Evolutionary conservation across 2,113 vertebrate species (phyloP).

Genomic region (Syrrhaptes paradoxus): DNA sequence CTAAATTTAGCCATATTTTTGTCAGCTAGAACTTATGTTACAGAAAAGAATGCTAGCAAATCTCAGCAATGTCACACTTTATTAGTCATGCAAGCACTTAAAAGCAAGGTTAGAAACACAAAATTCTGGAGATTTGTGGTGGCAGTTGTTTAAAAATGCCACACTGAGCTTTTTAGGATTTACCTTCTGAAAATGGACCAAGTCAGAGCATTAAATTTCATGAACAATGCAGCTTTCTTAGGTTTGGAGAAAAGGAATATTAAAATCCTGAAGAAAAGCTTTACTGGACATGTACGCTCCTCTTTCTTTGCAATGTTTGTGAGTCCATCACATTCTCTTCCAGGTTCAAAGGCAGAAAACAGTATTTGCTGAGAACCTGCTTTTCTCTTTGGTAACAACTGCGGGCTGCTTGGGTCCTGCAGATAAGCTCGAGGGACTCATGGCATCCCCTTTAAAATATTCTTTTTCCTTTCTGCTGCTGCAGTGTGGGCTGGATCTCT

Average conservation of each 20-base stretch:
- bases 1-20: slow-evolving; percentile 81
- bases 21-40: slow-evolving; percentile 77
- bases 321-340: not conserved
- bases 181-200: slow-evolving; percentile 64
- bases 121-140: slow-evolving; percentile 64
- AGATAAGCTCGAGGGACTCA: not conserved
- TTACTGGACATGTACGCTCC: not conserved
- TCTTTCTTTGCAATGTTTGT: not conserved
- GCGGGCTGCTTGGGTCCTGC: not conserved
- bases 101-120: slow-evolving; percentile 68
- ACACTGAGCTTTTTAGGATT: slow-evolving; percentile 71
- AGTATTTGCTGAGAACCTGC: not conserved
- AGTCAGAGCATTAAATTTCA: slow-evolving; percentile 64
- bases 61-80: slow-evolving; percentile 81
- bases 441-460: not conserved
- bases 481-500: not conserved
- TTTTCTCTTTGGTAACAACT: not conserved
- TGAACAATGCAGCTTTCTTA: slow-evolving; percentile 62
- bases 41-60: slow-evolving; percentile 77
- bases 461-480: not conserved
- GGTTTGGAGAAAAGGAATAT: slow-evolving; percentile 60
- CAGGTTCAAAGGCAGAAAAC: slow-evolving; percentile 43
- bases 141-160: slow-evolving; percentile 65
- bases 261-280: slow-evolving; percentile 60
- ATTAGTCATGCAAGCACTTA: slow-evolving; percentile 82